These are phyloP conservation scores for Crotalus adamanteus DNA, from an alignment of 2,797 vertebrate species.

Conservation along the genomic window DNA sequence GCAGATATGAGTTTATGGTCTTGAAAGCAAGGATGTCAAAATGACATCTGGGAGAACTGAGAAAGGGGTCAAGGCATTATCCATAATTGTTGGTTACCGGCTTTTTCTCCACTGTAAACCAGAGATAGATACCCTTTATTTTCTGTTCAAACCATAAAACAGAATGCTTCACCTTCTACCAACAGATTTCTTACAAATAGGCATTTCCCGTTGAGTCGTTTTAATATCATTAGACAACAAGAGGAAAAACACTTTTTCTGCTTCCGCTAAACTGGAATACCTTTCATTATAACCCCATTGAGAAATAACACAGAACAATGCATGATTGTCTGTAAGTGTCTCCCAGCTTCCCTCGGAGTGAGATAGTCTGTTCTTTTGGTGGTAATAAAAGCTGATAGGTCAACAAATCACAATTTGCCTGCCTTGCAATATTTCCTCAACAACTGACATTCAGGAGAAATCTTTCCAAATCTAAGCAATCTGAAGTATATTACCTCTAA, in stretches of 20 bases:
- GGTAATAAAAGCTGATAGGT: conserved; percentile 18
- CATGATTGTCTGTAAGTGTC: neutral
- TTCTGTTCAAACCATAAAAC: neutral
- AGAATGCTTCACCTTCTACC: neutral
- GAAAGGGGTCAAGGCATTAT: neutral
- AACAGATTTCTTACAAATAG: neutral
- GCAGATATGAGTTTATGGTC: conserved; percentile 1
- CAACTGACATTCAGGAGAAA: conserved; percentile 18
- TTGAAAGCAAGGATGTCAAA: neutral
- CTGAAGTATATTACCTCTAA: conserved; percentile 9
- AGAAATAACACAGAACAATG: conserved; percentile 13
- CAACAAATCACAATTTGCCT: conserved; percentile 13
- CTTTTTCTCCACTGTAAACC: neutral
- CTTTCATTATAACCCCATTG: neutral
- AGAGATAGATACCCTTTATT: neutral
- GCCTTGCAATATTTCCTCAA: neutral
- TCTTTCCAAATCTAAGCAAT: conserved; percentile 12
- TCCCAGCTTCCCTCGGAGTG: neutral
- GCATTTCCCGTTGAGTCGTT: neutral
- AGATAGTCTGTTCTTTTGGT: conserved; percentile 21
- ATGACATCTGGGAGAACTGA: neutral
- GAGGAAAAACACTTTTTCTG: neutral
- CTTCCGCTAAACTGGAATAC: neutral
- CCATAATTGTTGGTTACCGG: neutral
- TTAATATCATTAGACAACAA: neutral